Conservation (phyloP, 2,888 invertebrate species). For the Limnephilus rhombicus region DNA sequence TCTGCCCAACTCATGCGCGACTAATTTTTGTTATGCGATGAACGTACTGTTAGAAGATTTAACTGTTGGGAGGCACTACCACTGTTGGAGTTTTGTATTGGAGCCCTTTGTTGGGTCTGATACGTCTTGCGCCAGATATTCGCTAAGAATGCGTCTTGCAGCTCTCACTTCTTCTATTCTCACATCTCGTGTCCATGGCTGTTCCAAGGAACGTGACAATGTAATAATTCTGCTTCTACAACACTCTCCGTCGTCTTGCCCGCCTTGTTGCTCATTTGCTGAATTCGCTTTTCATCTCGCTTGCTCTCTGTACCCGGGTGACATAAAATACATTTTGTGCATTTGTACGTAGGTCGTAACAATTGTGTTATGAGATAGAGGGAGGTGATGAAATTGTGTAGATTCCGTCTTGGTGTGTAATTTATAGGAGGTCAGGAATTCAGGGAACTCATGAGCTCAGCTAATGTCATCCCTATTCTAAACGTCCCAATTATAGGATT, state of each 20-base stretch:
- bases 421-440: background rate
- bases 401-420: background rate
- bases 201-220: conserved; percentile 59
- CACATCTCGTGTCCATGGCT: conserved; percentile 41
- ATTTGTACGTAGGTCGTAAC: background rate
- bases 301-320: background rate
- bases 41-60: conserved; percentile 10
- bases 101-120: conserved; percentile 25
- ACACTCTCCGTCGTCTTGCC: background rate
- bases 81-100: conserved; percentile 30
- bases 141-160: conserved; percentile 33
- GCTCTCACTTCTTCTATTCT: conserved; percentile 28
- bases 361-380: background rate
- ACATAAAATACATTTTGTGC: conserved; percentile 5
- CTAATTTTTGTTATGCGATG: conserved; percentile 13
- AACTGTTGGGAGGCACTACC: conserved; percentile 13
- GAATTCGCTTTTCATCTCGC: background rate
- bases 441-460: background rate
- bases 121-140: conserved; percentile 20
- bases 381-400: background rate
- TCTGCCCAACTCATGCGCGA: background rate
- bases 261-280: background rate
- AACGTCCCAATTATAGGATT: background rate
- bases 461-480: background rate
- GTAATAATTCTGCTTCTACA: conserved; percentile 57